Evolutionary conservation across 1,140 invertebrate species (phyloP), one percentile per base, ranked within the genome.

Genomic region (Limonius californicus): DNA sequence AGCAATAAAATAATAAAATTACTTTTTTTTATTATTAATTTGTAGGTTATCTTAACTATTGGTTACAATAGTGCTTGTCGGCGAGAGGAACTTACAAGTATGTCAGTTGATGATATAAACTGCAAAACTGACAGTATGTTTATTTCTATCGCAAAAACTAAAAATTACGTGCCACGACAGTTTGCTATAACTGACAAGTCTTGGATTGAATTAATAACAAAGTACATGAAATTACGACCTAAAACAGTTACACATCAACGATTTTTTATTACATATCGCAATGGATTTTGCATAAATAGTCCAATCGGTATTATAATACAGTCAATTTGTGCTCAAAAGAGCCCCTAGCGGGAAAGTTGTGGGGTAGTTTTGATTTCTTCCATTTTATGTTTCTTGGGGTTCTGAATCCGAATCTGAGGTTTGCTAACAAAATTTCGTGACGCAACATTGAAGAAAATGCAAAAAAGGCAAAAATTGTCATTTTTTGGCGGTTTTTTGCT

Each of bases 141-240:
- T 0, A 56, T 66, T 0, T 57, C 21, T 20, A 62, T 68, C 12
- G 54, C 30, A 9, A 35, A 54, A 11, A 60, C 59, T 47, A 61
- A 62, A 61, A 66, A 18, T 16, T 18, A 45, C n/a, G 57, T 42
- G 19, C 50, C 58, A 14, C 19, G 64, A 53, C 50, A 47, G 30
- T 68, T 68, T 50, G 50, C 47, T 1, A 23, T 68, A 7, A 27
- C 30, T 11, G 61, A 50, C 16, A 54, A 66, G 39, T 60, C 54
- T 27, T 68, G 61, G 57, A 59, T 59, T 32, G 32, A 66, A 20
- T 61, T 69, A 39, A 55, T 57, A 21, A 64, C 62, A 53, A 68
- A 66, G 54, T 68, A 69, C 27, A 14, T 57, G 7, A n/a, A 14
- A 6, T 39, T 64, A 16, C 60, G 70, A 20, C 66, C 68, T 53